Percentiles rank a stretch among this genome's conserved stretches.
Conservation (phyloP, 2,113 vertebrate genomes). For the Entosphenus tridentatus region DNA sequence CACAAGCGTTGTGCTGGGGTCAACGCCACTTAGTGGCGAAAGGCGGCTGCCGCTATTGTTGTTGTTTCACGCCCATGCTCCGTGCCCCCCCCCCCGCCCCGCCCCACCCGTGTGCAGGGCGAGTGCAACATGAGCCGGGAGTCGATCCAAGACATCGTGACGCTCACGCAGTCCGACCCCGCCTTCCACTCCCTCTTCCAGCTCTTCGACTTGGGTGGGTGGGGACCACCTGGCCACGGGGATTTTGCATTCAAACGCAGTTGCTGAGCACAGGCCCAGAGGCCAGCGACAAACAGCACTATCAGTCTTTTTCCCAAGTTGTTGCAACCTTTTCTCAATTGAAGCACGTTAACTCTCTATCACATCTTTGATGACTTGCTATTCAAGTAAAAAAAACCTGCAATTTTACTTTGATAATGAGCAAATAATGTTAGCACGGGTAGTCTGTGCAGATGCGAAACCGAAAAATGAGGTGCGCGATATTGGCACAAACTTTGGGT, state of each 20-base stretch:
- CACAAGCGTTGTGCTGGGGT: not conserved
- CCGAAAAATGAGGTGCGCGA: too few relatives aligned
- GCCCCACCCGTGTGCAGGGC: not conserved
- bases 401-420: not conserved
- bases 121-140: not conserved
- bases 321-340: too few relatives aligned
- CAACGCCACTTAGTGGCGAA: not conserved
- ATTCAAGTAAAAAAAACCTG: not conserved
- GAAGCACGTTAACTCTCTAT: not conserved
- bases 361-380: not conserved
- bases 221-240: not conserved
- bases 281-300: not conserved
- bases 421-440: too few relatives aligned
- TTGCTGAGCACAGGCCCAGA: not conserved
- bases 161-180: not conserved
- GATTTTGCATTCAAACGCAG: not conserved
- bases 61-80: not conserved
- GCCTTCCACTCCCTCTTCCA: not conserved
- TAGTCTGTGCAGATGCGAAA: too few relatives aligned
- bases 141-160: not conserved
- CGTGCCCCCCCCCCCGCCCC: not conserved
- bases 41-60: not conserved
- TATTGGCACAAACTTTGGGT: too few relatives aligned
- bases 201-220: not conserved
- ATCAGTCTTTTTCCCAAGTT: not conserved